phyloP scores from a whole-genome alignment of 2,797 vertebrate species.

The Neosilurus hyrtlii region DNA sequence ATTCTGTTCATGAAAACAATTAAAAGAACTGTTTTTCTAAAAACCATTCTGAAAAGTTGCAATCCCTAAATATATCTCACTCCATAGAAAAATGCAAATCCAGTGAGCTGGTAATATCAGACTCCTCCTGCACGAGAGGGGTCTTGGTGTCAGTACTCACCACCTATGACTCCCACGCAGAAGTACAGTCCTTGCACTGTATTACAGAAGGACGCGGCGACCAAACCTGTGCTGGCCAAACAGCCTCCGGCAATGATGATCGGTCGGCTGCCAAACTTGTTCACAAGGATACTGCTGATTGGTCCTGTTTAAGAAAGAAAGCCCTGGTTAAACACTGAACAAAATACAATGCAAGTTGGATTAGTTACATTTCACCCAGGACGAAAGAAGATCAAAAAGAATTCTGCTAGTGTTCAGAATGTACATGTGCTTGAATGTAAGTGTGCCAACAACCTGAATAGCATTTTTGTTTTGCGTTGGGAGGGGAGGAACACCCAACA shows the following conservation, averaged over 20 bases:
- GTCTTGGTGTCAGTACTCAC: conserved; percentile 62
- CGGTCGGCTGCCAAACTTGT: conserved; percentile 89
- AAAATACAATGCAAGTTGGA: neutral
- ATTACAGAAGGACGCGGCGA: conserved; percentile 89
- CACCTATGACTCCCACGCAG: conserved; percentile 90
- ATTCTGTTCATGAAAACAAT: too few relatives aligned
- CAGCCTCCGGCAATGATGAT: conserved; percentile 85
- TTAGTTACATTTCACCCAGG: neutral
- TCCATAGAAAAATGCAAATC: neutral
- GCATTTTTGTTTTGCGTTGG: neutral
- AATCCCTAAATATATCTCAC: neutral
- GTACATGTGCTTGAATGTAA: neutral
- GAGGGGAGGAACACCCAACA: too few relatives aligned
- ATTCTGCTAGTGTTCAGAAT: neutral
- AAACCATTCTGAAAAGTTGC: neutral
- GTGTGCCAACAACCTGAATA: neutral
- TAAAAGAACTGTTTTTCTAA: neutral
- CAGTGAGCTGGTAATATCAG: neutral
- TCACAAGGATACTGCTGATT: conserved; percentile 94
- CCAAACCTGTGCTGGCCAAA: conserved; percentile 79
- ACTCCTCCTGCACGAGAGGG: neutral
- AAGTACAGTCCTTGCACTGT: conserved; percentile 89
- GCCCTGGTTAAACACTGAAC: neutral
- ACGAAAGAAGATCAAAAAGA: too few relatives aligned
- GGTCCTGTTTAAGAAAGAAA: conserved; percentile 72